Evolutionary conservation across 2,888 invertebrate genomes (phyloP).

Genomic region (Pheosia gnoma): DNA sequence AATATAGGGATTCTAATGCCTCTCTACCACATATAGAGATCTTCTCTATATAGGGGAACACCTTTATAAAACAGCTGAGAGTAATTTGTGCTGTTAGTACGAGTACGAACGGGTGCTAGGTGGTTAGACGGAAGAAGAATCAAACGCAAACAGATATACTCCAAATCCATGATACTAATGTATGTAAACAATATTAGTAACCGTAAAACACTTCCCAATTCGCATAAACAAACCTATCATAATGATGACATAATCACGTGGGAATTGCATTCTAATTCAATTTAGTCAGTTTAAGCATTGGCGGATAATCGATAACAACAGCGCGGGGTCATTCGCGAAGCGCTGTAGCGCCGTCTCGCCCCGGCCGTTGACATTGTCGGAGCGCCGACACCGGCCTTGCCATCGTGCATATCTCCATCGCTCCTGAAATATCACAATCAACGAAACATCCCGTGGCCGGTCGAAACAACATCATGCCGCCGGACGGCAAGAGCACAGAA

Average conservation of each 20-base stretch:
- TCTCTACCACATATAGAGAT: too few species aligned
- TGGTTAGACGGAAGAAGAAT: neutral
- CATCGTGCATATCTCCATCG: constrained; percentile 48
- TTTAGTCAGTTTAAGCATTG: constrained; percentile 63
- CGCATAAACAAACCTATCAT: constrained; percentile 3
- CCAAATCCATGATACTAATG: neutral
- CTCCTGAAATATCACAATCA: constrained; percentile 27
- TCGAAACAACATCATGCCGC: constrained; percentile 28
- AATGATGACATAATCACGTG: constrained; percentile 14
- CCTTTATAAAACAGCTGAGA: neutral
- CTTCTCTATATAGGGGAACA: too few species aligned
- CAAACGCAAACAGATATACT: neutral
- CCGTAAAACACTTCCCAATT: neutral
- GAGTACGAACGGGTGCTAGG: neutral
- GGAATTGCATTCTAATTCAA: constrained; percentile 55
- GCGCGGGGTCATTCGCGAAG: constrained; percentile 63
- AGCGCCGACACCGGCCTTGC: constrained; percentile 70
- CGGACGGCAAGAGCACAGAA: constrained; percentile 16
- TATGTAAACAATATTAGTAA: constrained; percentile 2
- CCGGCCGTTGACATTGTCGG: constrained; percentile 77
- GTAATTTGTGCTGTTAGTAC: neutral
- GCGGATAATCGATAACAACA: constrained; percentile 73
- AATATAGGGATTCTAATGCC: neutral
- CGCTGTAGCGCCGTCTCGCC: constrained; percentile 63
- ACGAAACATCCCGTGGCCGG: constrained; percentile 20